A percentile compares a stretch with the other conserved stretches of the same genome.
Conservation (phyloP, 2,797 vertebrate genomes). For the Spondyliosoma cantharus region DNA sequence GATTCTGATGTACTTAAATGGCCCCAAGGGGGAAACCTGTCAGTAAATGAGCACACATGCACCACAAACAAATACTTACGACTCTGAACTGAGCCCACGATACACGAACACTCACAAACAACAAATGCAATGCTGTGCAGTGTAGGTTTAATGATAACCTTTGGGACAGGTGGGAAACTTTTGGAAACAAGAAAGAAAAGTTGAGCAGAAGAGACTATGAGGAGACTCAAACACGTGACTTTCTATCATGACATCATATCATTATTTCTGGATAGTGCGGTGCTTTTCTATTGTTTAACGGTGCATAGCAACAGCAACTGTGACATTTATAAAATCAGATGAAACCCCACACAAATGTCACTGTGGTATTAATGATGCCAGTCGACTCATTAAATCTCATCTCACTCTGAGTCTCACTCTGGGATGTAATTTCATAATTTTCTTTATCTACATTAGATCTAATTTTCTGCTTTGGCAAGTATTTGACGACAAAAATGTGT, state of each 20-base stretch:
- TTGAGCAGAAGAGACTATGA: not conserved
- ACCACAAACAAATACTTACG: slow-evolving; percentile 7
- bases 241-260: not conserved
- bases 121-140: too few species aligned
- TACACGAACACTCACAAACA: not conserved
- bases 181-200: not conserved
- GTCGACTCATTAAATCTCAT: slow-evolving; percentile 3
- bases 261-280: not conserved
- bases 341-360: slow-evolving; percentile 22
- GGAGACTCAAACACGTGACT: not conserved
- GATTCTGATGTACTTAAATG: not conserved
- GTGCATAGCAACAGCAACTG: slow-evolving; percentile 6
- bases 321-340: slow-evolving; percentile 38
- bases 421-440: not conserved
- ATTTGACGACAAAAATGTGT: slow-evolving; percentile 4
- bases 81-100: slow-evolving; percentile 15
- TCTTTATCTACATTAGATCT: not conserved
- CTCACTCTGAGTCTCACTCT: not conserved
- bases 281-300: slow-evolving; percentile 13
- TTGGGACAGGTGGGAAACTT: not conserved
- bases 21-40: slow-evolving; percentile 28
- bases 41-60: slow-evolving; percentile 4
- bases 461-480: not conserved
- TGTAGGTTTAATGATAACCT: not conserved
- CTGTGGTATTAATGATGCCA: not conserved